phyloP scores from a whole-genome alignment of 2,113 vertebrate species.

The Psittacara wagleri region DNA sequence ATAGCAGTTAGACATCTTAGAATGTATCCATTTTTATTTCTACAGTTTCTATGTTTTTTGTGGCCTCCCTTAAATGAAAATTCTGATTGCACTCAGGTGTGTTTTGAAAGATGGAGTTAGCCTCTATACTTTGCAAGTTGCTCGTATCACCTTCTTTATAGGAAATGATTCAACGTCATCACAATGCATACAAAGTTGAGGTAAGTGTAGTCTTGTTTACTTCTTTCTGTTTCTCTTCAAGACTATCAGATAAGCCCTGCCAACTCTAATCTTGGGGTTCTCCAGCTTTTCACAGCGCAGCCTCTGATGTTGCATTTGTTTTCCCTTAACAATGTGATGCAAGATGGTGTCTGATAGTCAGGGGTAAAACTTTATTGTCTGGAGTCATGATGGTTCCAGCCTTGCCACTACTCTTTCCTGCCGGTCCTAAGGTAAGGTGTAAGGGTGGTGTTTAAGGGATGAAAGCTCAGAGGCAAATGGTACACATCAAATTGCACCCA shows the following conservation, averaged over 20 bases:
- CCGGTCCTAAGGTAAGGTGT: not conserved
- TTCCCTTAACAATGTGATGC: not conserved
- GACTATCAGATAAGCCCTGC: not conserved
- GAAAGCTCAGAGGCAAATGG: not conserved
- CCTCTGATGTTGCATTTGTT: not conserved
- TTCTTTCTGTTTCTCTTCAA: not conserved
- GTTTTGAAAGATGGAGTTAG: not conserved
- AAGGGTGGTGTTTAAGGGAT: not conserved
- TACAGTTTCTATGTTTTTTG: not conserved
- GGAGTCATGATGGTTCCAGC: not conserved
- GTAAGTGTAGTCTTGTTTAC: not conserved
- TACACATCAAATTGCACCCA: not conserved
- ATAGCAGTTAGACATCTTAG: not conserved
- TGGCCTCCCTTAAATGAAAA: not conserved
- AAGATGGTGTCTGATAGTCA: not conserved
- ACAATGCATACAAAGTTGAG: not conserved
- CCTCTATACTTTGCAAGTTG: not conserved
- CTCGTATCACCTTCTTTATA: not conserved
- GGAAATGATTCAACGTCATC: not conserved
- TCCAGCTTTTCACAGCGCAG: not conserved
- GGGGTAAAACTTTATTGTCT: not conserved
- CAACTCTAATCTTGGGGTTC: not conserved
- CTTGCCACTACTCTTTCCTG: not conserved
- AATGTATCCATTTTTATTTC: not conserved
- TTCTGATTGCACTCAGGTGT: not conserved